These are phyloP conservation scores for Araneus ventricosus DNA, from an alignment of 1,140 invertebrate species.

Conservation along the genomic window DNA sequence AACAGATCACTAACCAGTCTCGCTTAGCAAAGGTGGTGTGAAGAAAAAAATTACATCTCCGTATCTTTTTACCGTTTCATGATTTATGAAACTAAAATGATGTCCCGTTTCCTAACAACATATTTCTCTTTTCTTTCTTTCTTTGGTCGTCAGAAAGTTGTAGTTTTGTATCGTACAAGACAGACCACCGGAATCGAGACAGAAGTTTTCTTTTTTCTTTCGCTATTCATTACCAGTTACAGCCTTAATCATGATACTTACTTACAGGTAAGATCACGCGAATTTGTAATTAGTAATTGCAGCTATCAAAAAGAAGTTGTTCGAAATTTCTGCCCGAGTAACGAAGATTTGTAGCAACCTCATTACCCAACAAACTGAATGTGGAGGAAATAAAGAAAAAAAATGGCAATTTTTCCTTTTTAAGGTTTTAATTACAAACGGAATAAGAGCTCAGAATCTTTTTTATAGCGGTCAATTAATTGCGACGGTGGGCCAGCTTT, in stretches of 20 bases:
- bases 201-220: not conserved
- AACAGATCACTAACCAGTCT: not conserved
- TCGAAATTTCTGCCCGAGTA: not conserved
- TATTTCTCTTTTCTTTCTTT: not conserved
- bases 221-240: constrained; percentile 2
- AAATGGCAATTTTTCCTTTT: constrained; percentile 35
- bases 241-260: constrained; percentile 31
- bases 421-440: constrained; percentile 66
- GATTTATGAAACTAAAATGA: constrained; percentile 8
- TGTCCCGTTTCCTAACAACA: not conserved
- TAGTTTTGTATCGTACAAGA: not conserved
- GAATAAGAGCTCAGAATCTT: constrained; percentile 49
- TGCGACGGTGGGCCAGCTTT: not conserved
- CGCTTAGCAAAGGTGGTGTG: not conserved
- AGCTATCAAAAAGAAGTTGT: constrained; percentile 17
- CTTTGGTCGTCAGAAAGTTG: not conserved
- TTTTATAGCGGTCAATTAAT: constrained; percentile 47
- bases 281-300: constrained; percentile 56
- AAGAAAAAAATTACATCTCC: not conserved
- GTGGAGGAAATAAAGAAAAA: not conserved
- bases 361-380: not conserved
- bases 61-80: not conserved
- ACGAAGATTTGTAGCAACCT: not conserved
- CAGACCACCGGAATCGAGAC: constrained; percentile 5
- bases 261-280: constrained; percentile 35